Percentiles rank a stretch among this genome's conserved stretches.
These are phyloP conservation scores for Coracias cyanogaster DNA, from an alignment of 2,797 vertebrate genomes.

Conservation along the genomic window DNA sequence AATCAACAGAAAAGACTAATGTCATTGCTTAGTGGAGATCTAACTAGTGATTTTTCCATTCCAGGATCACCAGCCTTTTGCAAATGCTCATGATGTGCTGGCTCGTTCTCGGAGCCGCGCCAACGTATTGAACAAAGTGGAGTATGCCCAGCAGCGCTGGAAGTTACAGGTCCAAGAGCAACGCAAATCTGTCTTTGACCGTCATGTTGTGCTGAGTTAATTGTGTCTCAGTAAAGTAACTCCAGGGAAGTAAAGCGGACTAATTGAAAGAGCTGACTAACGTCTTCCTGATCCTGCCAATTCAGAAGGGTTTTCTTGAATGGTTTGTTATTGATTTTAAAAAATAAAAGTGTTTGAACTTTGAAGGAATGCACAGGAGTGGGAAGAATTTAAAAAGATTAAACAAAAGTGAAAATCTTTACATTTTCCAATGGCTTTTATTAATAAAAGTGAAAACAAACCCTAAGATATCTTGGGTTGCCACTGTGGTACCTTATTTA, in stretches of 20 bases:
- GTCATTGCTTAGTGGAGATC: background rate
- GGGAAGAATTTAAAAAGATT: constrained; percentile 53
- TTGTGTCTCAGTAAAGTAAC: background rate
- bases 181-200: constrained; percentile 97
- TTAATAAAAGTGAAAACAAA: constrained; percentile 68
- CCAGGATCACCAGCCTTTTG: constrained; percentile 97
- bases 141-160: constrained; percentile 98
- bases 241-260: constrained; percentile 24
- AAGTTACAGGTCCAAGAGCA: constrained; percentile 97
- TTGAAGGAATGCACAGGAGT: constrained; percentile 40
- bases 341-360: constrained; percentile 15
- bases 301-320: constrained; percentile 32
- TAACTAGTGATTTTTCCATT: constrained; percentile 11
- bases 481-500: constrained; percentile 45
- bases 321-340: constrained; percentile 41
- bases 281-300: constrained; percentile 59
- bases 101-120: constrained; percentile 93
- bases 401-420: constrained; percentile 65
- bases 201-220: constrained; percentile 98
- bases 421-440: constrained; percentile 69
- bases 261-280: constrained; percentile 26
- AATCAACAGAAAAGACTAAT: too few species aligned
- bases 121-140: constrained; percentile 97
- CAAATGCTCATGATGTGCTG: constrained; percentile 94
- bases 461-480: constrained; percentile 43